Percentiles rank a stretch among this genome's conserved stretches.
These are phyloP conservation scores for Ceyx cyanopectus DNA, from an alignment of 2,113 vertebrate genomes.

Conservation along the genomic window DNA sequence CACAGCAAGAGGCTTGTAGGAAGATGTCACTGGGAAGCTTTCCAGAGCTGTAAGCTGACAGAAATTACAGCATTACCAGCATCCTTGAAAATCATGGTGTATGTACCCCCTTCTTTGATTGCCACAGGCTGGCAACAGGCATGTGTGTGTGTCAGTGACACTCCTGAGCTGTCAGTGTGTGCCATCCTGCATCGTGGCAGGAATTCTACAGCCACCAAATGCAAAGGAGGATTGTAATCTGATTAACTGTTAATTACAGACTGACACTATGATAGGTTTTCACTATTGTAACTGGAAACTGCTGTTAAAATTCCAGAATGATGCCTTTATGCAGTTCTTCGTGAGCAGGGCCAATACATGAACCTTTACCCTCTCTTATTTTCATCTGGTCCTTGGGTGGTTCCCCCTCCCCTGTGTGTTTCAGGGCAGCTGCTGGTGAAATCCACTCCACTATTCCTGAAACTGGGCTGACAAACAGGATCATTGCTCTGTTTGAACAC, in stretches of 20 bases:
- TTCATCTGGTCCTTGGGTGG: background rate
- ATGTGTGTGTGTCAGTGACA: too few species aligned
- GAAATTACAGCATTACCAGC: background rate
- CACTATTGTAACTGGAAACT: background rate
- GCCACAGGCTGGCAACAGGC: background rate
- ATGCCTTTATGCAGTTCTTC: background rate
- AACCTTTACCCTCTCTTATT: background rate
- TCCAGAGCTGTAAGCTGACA: background rate
- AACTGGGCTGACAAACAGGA: constrained; percentile 90
- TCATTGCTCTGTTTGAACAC: constrained; percentile 88
- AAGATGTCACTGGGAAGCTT: background rate
- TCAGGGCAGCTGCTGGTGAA: constrained; percentile 80
- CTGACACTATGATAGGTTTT: background rate
- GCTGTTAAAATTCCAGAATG: background rate
- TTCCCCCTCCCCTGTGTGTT: constrained; percentile 30
- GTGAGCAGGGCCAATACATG: background rate
- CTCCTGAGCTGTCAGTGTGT: background rate
- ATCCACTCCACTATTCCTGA: constrained; percentile 86
- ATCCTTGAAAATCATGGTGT: background rate
- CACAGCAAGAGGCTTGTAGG: background rate
- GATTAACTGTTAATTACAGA: background rate
- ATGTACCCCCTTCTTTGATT: background rate
- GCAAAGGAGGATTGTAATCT: background rate
- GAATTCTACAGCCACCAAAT: background rate
- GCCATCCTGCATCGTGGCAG: background rate